Evolutionary conservation across 2,113 vertebrate species (phyloP).

Genomic region (Lathamus discolor): DNA sequence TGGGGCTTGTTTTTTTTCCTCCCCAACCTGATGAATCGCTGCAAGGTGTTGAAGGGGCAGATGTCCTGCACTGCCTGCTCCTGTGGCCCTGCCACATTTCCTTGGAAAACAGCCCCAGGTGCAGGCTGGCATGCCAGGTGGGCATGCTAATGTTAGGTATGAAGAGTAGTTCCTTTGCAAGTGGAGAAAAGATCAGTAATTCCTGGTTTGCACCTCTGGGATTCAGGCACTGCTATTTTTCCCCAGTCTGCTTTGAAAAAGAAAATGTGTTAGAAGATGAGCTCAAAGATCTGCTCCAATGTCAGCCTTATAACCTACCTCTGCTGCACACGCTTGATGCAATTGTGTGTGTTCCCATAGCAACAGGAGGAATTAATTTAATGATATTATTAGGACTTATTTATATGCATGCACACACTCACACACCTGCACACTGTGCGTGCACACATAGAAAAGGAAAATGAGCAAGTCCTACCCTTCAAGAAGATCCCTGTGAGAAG

Average conservation of each 20-base stretch:
- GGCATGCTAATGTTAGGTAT: not conserved
- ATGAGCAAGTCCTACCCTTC: not conserved
- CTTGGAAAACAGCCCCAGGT: constrained; percentile 14
- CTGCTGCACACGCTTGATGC: not conserved
- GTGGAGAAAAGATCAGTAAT: not conserved
- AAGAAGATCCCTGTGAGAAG: not conserved
- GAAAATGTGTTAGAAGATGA: not conserved
- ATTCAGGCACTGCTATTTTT: not conserved
- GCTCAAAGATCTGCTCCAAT: not conserved
- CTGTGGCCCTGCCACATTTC: not conserved
- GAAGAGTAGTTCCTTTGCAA: not conserved
- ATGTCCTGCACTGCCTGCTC: not conserved
- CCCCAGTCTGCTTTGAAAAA: not conserved
- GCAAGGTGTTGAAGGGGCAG: not conserved
- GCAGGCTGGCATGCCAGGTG: not conserved
- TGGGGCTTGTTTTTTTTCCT: not conserved
- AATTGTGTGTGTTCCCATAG: not conserved
- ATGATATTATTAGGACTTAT: not conserved
- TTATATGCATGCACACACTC: not conserved
- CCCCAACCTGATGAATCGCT: not conserved
- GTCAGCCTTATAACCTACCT: not conserved
- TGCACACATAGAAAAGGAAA: not conserved
- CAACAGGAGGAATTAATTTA: constrained; percentile 12
- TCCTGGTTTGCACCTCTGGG: not conserved
- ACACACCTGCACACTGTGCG: not conserved